A percentile compares a stretch with the other conserved stretches of the same genome.
These are phyloP conservation scores for Vanessa tameamea DNA, from an alignment of 1,140 invertebrate species.

Conservation along the genomic window DNA sequence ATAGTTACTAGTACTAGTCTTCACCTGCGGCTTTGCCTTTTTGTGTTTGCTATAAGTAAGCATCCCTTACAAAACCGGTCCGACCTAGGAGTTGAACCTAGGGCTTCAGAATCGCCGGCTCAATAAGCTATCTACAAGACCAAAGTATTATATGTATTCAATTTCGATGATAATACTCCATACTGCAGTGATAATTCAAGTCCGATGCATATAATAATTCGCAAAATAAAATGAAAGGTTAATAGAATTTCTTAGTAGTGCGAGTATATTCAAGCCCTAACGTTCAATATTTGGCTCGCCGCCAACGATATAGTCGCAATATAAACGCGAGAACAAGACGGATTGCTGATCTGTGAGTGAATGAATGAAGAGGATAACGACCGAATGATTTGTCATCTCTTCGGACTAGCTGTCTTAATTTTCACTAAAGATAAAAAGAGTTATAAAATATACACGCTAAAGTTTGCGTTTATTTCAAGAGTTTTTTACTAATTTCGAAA, in stretches of 20 bases:
- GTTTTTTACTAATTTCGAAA: too few relatives aligned
- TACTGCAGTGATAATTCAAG: too few relatives aligned
- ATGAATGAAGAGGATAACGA: constrained; percentile 29
- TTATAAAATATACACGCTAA: neutral
- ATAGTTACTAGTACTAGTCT: too few relatives aligned
- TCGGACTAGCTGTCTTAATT: constrained; percentile 26
- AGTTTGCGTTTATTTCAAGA: too few relatives aligned
- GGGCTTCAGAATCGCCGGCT: too few relatives aligned
- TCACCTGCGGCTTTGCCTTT: too few relatives aligned
- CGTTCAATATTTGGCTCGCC: neutral
- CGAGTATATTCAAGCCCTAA: neutral
- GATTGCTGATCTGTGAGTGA: constrained; percentile 25
- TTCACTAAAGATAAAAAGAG: neutral
- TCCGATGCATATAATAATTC: neutral
- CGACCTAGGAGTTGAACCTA: too few relatives aligned
- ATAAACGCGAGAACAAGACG: constrained; percentile 40
- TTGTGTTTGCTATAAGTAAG: too few relatives aligned
- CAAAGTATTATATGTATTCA: too few relatives aligned
- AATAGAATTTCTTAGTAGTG: neutral
- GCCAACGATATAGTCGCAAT: constrained; percentile 21
- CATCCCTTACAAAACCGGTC: too few relatives aligned
- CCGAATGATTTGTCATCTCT: constrained; percentile 36
- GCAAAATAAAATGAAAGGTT: neutral
- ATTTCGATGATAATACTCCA: too few relatives aligned
- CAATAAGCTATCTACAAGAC: too few relatives aligned